phyloP scores from a whole-genome alignment of 37 sponge, comb jelly and placozoan genomes.

The Eunapius fragilis region DNA sequence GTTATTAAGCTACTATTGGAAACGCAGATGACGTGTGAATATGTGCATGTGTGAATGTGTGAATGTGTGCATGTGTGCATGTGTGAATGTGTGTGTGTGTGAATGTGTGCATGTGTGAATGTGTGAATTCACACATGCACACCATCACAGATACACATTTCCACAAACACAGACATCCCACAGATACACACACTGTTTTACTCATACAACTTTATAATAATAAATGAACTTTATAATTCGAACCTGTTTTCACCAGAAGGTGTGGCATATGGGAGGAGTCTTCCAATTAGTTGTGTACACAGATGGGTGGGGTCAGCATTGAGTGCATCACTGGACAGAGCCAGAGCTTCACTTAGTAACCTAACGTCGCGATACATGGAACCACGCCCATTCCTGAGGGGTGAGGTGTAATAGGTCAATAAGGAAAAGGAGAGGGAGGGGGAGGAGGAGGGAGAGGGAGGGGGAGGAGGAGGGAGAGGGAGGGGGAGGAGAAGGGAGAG shows the following conservation, averaged over 20 bases:
- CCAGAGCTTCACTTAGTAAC: constrained; percentile 58
- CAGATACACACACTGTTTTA: neutral
- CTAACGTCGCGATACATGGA: constrained; percentile 34
- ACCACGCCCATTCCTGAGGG: neutral
- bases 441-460: neutral
- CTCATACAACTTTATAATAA: neutral
- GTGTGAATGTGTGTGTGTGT: neutral
- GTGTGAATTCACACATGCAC: constrained; percentile 2
- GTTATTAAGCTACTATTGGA: neutral
- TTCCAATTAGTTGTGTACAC: constrained; percentile 50
- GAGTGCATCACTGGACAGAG: constrained; percentile 39
- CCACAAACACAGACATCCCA: neutral
- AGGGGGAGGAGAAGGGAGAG: neutral
- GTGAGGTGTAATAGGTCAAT: neutral
- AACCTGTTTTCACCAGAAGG: constrained; percentile 5
- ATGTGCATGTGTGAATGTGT: neutral
- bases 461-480: neutral
- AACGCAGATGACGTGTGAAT: neutral
- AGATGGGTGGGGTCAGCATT: constrained; percentile 40
- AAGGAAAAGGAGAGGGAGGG: neutral
- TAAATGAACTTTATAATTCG: neutral
- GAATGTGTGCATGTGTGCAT: neutral
- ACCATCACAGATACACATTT: neutral
- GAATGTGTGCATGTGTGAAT: neutral
- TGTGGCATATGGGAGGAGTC: constrained; percentile 58